Conservation (phyloP, 2,797 vertebrate genomes). For the Ambastaia sidthimunki region DNA sequence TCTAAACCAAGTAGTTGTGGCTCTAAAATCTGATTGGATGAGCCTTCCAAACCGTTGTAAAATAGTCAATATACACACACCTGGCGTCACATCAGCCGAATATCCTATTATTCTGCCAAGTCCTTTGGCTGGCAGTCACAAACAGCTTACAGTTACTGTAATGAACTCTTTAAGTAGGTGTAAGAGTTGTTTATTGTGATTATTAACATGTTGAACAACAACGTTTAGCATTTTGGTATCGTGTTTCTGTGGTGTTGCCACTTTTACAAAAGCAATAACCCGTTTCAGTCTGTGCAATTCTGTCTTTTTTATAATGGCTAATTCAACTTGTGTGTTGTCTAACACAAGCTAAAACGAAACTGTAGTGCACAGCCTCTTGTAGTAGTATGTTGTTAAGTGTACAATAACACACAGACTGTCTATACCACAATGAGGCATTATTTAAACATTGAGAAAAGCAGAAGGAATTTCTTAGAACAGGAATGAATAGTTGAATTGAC, state of each 20-base stretch:
- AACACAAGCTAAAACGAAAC: neutral
- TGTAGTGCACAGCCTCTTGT: neutral
- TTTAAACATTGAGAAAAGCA: slow-evolving; percentile 2
- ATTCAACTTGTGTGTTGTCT: neutral
- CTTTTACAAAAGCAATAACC: neutral
- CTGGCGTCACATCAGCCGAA: neutral
- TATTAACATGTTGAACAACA: slow-evolving; percentile 1
- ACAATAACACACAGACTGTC: neutral
- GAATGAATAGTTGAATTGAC: slow-evolving; percentile 19
- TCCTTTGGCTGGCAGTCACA: neutral
- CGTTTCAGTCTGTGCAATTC: neutral
- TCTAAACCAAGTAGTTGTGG: neutral
- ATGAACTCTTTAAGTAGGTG: neutral
- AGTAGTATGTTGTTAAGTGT: neutral
- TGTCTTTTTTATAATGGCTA: neutral
- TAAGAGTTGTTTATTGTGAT: neutral
- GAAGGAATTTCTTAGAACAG: neutral
- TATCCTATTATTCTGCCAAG: neutral
- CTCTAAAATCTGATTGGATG: slow-evolving; percentile 3
- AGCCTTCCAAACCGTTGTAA: too few species aligned
- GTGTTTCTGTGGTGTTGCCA: too few species aligned
- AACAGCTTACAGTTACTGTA: neutral
- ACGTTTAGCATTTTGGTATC: neutral
- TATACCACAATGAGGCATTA: neutral
- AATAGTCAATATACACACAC: neutral